These are phyloP conservation scores for Tragelaphus strepsiceros DNA, from an alignment of 2,113 vertebrate species.

Conservation along the genomic window DNA sequence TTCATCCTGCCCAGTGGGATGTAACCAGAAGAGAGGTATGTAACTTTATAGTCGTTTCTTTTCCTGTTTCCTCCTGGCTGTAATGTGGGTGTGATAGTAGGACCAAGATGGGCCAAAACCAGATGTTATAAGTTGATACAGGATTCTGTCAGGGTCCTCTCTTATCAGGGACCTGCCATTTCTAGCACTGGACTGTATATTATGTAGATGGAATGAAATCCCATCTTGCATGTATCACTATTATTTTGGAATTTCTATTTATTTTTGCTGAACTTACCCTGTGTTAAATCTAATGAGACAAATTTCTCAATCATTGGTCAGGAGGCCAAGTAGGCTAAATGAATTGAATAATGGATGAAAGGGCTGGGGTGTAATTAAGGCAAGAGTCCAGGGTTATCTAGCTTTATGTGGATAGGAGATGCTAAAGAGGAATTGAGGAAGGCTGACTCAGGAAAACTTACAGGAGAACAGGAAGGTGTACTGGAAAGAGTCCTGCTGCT, in stretches of 20 bases:
- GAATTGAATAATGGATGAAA: slow-evolving; percentile 5
- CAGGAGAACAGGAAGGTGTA: not conserved
- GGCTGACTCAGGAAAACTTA: not conserved
- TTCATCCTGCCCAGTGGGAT: not conserved
- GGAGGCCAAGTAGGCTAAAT: not conserved
- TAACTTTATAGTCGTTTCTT: not conserved
- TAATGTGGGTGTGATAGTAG: not conserved
- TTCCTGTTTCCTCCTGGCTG: not conserved
- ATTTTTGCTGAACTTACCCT: not conserved
- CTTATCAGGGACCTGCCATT: not conserved
- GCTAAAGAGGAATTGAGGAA: not conserved
- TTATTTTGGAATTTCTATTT: slow-evolving; percentile 13
- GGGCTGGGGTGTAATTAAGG: not conserved
- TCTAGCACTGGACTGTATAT: not conserved
- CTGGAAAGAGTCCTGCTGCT: not conserved
- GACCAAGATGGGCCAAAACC: not conserved
- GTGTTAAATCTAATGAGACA: not conserved
- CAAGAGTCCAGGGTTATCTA: not conserved
- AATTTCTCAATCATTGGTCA: not conserved
- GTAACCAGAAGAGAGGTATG: not conserved
- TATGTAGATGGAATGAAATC: not conserved
- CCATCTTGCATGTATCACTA: not conserved
- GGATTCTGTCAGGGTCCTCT: not conserved
- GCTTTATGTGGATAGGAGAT: slow-evolving; percentile 6
- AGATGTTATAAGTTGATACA: not conserved